A percentile compares a stretch with the other conserved stretches of the same genome.
Conservation (phyloP, 2,797 vertebrate species). For the Anas georgica region DNA sequence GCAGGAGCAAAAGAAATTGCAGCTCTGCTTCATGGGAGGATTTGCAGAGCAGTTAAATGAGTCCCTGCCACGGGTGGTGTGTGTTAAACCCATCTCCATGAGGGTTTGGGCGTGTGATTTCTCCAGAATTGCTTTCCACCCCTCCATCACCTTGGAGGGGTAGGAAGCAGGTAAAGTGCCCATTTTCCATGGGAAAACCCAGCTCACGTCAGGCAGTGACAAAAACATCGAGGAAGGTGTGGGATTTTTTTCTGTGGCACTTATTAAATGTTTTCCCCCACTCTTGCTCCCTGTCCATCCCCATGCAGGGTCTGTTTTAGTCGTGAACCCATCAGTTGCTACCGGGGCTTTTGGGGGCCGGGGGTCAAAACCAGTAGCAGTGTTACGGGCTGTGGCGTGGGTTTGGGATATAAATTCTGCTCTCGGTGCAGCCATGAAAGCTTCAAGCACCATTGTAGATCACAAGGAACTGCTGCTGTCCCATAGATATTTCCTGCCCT, state of each 20-base stretch:
- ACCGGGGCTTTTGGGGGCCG: neutral
- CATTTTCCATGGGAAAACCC: neutral
- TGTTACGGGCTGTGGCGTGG: neutral
- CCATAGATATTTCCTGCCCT: neutral
- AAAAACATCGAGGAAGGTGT: too few relatives aligned
- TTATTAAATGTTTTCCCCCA: neutral
- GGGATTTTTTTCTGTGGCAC: neutral
- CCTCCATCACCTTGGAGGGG: too few relatives aligned
- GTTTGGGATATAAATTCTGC: constrained; percentile 52
- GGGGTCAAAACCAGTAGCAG: constrained; percentile 45
- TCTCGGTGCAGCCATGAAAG: constrained; percentile 42
- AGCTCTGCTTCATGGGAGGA: neutral
- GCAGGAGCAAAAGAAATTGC: neutral
- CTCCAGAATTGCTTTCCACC: neutral
- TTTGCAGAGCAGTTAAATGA: neutral
- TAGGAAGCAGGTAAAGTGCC: too few relatives aligned
- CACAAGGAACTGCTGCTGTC: constrained; percentile 17
- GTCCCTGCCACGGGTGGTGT: neutral
- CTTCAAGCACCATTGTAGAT: constrained; percentile 19
- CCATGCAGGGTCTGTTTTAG: neutral
- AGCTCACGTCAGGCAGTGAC: too few relatives aligned
- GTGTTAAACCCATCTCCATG: neutral
- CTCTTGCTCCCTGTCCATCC: neutral
- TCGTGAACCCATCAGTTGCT: neutral
- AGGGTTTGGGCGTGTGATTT: too few relatives aligned